phyloP scores from a whole-genome alignment of 2,888 invertebrate genomes.

The Hyposoter didymator region DNA sequence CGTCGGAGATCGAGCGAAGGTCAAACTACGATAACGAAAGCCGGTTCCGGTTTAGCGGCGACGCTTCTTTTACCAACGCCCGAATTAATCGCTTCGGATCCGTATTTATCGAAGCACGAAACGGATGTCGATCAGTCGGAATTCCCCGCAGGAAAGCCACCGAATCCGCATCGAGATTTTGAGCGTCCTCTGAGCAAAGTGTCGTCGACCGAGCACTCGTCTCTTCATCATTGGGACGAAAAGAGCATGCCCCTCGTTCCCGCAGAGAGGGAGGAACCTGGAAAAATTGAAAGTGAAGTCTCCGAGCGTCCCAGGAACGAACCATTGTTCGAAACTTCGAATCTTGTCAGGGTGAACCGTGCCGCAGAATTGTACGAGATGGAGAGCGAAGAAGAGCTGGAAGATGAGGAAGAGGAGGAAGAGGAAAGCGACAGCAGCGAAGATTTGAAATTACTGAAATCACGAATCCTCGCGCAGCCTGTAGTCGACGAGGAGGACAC shows the following conservation, averaged over 20 bases:
- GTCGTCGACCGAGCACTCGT: slow-evolving; percentile 26
- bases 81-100: slow-evolving; percentile 77
- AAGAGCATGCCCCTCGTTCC: slow-evolving; percentile 69
- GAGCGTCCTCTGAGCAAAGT: background rate
- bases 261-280: slow-evolving; percentile 16
- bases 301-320: slow-evolving; percentile 41
- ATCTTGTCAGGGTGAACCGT: slow-evolving; percentile 32
- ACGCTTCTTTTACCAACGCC: slow-evolving; percentile 66
- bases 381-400: slow-evolving; percentile 61
- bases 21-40: slow-evolving; percentile 73
- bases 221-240: slow-evolving; percentile 71
- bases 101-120: slow-evolving; percentile 76
- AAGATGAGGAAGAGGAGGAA: slow-evolving; percentile 73
- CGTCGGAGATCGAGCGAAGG: slow-evolving; percentile 81
- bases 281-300: slow-evolving; percentile 16
- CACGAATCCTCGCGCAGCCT: slow-evolving; percentile 79
- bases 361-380: slow-evolving; percentile 54
- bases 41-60: slow-evolving; percentile 66
- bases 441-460: slow-evolving; percentile 78
- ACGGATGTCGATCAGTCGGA: slow-evolving; percentile 29
- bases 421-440: slow-evolving; percentile 78
- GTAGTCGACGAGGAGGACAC: slow-evolving; percentile 80
- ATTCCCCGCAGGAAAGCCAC: background rate
- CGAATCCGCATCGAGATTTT: slow-evolving; percentile 29
- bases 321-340: slow-evolving; percentile 50